Conservation (phyloP, 2,113 vertebrate genomes). For the Myrmophylax atrothorax region DNA sequence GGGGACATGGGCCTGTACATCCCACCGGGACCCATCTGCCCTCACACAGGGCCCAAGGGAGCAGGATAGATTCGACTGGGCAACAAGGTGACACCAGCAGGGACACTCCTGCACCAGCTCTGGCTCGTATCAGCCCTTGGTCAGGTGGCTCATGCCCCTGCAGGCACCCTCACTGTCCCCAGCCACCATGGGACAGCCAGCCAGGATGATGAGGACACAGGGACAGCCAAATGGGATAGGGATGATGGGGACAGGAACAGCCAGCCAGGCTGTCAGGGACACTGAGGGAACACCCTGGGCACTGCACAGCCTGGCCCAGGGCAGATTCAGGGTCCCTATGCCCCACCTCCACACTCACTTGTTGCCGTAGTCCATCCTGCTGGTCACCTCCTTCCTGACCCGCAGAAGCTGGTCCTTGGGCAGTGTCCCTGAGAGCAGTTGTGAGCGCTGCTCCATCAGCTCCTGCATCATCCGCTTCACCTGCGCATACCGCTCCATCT, state of each 20-base stretch:
- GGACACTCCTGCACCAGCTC: background rate
- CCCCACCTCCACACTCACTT: background rate
- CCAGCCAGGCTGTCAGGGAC: background rate
- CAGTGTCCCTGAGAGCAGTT: conserved; percentile 57
- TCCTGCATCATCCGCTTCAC: conserved; percentile 59
- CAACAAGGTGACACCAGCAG: background rate
- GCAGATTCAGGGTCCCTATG: fast-evolving
- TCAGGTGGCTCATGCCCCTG: background rate
- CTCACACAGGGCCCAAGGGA: background rate
- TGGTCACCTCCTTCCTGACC: conserved; percentile 63
- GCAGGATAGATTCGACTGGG: background rate
- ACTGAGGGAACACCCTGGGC: background rate
- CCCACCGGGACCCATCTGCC: fast-evolving
- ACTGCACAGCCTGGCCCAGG: background rate
- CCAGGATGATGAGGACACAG: background rate
- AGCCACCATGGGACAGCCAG: background rate
- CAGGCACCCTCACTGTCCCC: background rate
- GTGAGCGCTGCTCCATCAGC: conserved; percentile 63
- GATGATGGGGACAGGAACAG: background rate
- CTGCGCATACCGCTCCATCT: background rate
- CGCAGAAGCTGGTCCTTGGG: conserved; percentile 60
- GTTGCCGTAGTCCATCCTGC: conserved; percentile 67
- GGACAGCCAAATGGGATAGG: background rate
- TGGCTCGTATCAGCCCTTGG: fast-evolving
- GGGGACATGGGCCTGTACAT: fast-evolving